Base-by-base conservation (phyloP, 2,888 invertebrate genomes). In the Acholoe squamosa region DNA sequence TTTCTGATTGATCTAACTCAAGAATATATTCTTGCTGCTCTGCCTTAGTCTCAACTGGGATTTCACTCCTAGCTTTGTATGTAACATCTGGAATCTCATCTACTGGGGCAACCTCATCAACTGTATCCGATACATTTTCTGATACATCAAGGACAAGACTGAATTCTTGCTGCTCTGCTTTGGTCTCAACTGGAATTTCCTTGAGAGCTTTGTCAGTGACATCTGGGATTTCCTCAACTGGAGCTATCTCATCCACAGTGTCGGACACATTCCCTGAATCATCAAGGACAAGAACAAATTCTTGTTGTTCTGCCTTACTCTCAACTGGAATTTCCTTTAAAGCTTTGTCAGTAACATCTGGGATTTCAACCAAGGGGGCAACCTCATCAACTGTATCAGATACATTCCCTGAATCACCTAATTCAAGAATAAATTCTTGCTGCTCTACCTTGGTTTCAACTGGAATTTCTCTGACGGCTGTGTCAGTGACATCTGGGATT, bases 321-420 rank as follows among this genome's bases (percentile, higher is more conserved):
- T 61, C 76, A 31, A 91, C 51, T 33, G 91, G 91, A 51, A 89
- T 61, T 34, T 90, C 77, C 89, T 90, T 91, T 34, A 86, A 54
- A 51, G 91, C 54, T 71, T 31, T 89, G 25, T 76, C 88, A 80
- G 84, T 89, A 31, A 67, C 89, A 51, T 61, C 76, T 54, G 86
- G 51, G 77, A 67, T 84, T 7, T 61, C 67, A 19, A 22, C 80
- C 3, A 22, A 33, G 7, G 71, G 61, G 16, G 33, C 89, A 1
- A 19, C n/a, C n/a, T 52, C 43, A 34, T 89, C 67, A 0, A 67
- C 56, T 22, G n/a, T 43, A 67, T 89, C 89, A 5, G 89, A 33
- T n/a, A 89, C 0, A 34, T 12, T 22, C 19, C n/a, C 33, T n/a
- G 61, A 22, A 28, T 28, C n/a, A 22, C 54, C 86, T 25, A 86